Conservation (phyloP, 1,140 invertebrate genomes). For the Ips typographus region DNA sequence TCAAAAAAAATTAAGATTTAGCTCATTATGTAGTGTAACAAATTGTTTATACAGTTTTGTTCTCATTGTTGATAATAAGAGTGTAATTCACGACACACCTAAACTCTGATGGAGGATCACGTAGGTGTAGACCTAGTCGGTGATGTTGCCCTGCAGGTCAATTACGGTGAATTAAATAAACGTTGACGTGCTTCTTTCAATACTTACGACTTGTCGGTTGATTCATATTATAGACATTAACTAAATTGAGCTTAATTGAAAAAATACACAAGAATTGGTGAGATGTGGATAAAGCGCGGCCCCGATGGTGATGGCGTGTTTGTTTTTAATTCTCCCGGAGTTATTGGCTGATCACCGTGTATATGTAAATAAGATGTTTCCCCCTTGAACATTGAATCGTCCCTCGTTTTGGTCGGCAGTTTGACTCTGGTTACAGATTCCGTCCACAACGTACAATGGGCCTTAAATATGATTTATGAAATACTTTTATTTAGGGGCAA, state of each 20-base stretch:
- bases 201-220: conserved; percentile 25
- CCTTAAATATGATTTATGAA: conserved; percentile 49
- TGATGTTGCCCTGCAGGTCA: conserved; percentile 43
- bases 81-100: too few relatives aligned
- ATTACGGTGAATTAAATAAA: conserved; percentile 36
- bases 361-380: not conserved
- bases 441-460: conserved; percentile 37
- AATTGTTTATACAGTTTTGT: too few relatives aligned
- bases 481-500: conserved; percentile 45
- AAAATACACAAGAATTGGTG: conserved; percentile 33
- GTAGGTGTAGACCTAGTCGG: conserved; percentile 38
- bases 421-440: conserved; percentile 23
- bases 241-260: conserved; percentile 35
- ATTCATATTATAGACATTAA: conserved; percentile 31
- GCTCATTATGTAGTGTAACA: too few relatives aligned
- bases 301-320: not conserved
- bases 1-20: too few relatives aligned
- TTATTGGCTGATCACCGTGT: not conserved
- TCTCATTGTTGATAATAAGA: too few relatives aligned
- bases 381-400: conserved; percentile 13
- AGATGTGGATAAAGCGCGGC: not conserved
- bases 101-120: not conserved
- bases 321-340: conserved; percentile 2
- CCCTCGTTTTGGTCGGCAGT: not conserved
- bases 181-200: conserved; percentile 41